phyloP scores from a whole-genome alignment of 2,888 invertebrate genomes.

The Chloroclysta siterata region DNA sequence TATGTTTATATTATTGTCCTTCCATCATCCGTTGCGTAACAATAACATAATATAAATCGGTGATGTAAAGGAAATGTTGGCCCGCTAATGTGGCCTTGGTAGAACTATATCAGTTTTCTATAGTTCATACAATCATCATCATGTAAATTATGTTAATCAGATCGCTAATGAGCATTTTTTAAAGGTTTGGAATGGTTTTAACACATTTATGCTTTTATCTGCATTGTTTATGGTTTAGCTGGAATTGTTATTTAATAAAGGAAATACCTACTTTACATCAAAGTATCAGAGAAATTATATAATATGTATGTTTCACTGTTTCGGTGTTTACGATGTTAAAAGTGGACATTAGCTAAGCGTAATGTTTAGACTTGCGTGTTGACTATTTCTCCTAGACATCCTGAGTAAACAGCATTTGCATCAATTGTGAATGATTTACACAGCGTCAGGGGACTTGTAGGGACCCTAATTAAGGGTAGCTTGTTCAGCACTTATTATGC shows the following conservation, averaged over 20 bases:
- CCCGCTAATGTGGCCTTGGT: constrained; percentile 50
- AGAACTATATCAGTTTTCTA: constrained; percentile 52
- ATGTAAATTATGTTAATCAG: constrained; percentile 70
- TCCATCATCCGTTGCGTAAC: constrained; percentile 39
- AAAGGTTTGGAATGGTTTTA: constrained; percentile 53
- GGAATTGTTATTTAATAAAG: constrained; percentile 5
- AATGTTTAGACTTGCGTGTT: too few species aligned
- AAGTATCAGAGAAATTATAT: not conserved
- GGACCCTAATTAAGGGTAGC: too few species aligned
- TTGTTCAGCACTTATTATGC: too few species aligned
- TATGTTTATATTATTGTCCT: constrained; percentile 30
- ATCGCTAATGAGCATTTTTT: constrained; percentile 58
- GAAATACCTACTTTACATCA: not conserved
- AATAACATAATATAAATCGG: constrained; percentile 31
- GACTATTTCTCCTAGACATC: too few species aligned
- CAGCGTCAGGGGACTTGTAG: too few species aligned
- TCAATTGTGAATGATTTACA: too few species aligned
- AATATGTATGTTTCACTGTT: too few species aligned
- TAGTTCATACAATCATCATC: constrained; percentile 56
- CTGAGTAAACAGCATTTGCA: too few species aligned
- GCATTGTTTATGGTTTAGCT: constrained; percentile 30
- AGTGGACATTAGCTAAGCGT: too few species aligned
- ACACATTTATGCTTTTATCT: constrained; percentile 45
- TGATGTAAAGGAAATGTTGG: constrained; percentile 32
- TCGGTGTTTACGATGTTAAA: too few species aligned